Evolutionary conservation across 2,113 vertebrate genomes (phyloP).

Genomic region (Siniperca chuatsi): DNA sequence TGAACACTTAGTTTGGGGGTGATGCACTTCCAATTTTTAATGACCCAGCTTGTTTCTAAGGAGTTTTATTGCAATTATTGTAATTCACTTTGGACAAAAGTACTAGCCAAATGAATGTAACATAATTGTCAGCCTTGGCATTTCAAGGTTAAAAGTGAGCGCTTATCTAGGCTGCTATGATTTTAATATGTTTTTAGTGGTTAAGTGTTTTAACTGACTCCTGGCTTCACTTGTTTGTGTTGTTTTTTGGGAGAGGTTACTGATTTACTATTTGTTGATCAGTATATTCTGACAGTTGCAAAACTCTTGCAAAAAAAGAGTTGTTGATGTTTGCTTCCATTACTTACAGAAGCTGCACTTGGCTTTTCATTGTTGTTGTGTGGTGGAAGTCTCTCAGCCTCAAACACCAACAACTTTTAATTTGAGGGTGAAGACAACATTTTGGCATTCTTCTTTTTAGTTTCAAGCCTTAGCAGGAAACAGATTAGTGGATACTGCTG

Average conservation of each 20-base stretch:
- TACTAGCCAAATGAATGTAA: background rate
- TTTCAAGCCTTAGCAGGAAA: background rate
- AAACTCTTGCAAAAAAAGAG: background rate
- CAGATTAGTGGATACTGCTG: background rate
- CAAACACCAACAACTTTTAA: conserved; percentile 15
- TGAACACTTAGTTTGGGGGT: too few relatives aligned
- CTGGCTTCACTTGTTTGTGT: background rate
- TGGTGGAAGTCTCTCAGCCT: background rate
- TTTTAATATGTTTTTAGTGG: background rate
- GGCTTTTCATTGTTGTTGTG: background rate
- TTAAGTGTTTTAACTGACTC: background rate
- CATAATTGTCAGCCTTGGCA: background rate
- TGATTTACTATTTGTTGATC: background rate
- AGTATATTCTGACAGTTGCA: background rate
- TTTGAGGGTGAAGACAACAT: background rate
- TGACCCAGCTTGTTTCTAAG: background rate
- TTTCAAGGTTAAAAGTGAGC: background rate
- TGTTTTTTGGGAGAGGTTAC: background rate
- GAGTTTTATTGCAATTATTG: background rate
- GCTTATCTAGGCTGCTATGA: background rate
- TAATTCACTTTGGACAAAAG: background rate
- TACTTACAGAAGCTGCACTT: conserved; percentile 3
- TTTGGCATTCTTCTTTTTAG: conserved; percentile 16
- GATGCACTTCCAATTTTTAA: background rate
- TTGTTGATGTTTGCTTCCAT: conserved; percentile 17